phyloP scores from a whole-genome alignment of 2,888 invertebrate species.

The Trachelus iudaicus region DNA sequence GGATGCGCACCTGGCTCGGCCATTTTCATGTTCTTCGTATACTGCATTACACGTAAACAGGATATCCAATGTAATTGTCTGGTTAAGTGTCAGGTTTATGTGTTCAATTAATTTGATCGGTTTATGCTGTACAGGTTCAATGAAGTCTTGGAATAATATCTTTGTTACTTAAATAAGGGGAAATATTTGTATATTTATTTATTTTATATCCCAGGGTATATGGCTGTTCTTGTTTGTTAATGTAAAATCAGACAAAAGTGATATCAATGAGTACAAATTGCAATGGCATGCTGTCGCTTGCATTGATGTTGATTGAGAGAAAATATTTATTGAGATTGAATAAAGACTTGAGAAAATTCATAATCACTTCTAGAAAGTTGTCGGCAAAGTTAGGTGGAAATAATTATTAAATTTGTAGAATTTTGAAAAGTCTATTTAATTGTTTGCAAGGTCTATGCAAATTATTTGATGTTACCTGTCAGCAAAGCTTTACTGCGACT shows the following conservation, averaged over 20 bases:
- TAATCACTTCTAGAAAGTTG: background rate
- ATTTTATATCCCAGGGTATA: background rate
- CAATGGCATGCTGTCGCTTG: slow-evolving; percentile 55
- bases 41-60: background rate
- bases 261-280: slow-evolving; percentile 25
- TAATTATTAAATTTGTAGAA: background rate
- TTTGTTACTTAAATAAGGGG: background rate
- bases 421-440: background rate
- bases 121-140: background rate
- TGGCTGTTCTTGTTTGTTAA: background rate
- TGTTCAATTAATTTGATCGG: background rate
- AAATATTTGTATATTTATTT: background rate
- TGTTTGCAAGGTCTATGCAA: background rate
- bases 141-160: background rate
- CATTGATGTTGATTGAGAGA: slow-evolving; percentile 62
- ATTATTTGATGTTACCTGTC: background rate
- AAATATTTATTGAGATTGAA: slow-evolving; percentile 11
- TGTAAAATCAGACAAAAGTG: background rate
- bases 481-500: background rate
- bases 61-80: background rate
- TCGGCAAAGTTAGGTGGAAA: background rate
- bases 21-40: background rate
- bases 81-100: background rate
- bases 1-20: background rate
- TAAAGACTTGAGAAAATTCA: background rate